These are phyloP conservation scores for Percopsis transmontana DNA, from an alignment of 2,113 vertebrate genomes.

Conservation along the genomic window DNA sequence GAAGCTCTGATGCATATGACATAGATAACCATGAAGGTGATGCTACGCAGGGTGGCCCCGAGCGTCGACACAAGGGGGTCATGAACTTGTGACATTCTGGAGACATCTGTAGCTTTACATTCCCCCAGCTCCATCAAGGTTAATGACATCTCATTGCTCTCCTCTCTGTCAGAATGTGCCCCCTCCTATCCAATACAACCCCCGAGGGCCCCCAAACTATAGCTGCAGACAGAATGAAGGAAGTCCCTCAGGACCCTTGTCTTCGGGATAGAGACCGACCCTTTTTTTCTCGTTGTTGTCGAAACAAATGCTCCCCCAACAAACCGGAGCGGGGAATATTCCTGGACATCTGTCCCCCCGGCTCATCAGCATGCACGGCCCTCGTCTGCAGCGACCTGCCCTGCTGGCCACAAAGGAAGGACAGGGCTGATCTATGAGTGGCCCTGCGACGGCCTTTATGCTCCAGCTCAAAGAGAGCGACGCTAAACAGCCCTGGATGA, in stretches of 20 bases:
- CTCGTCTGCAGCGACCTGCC: conserved; percentile 63
- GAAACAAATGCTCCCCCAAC: conserved; percentile 47
- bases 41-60: conserved; percentile 19
- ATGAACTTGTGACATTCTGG: conserved; percentile 53
- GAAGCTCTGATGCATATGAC: conserved; percentile 4
- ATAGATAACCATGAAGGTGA: conserved; percentile 12
- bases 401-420: conserved; percentile 54
- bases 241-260: conserved; percentile 54
- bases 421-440: conserved; percentile 69
- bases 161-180: conserved; percentile 46
- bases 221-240: conserved; percentile 34
- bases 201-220: not conserved
- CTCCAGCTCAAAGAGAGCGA: conserved; percentile 46
- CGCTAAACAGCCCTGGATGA: conserved; percentile 52
- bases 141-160: conserved; percentile 45
- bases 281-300: conserved; percentile 29
- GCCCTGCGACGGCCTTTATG: conserved; percentile 58
- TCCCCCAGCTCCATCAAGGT: conserved; percentile 39
- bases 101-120: conserved; percentile 62
- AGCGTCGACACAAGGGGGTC: conserved; percentile 42
- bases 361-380: conserved; percentile 73
- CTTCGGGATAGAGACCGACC: conserved; percentile 33
- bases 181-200: conserved; percentile 15
- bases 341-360: conserved; percentile 64
- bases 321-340: conserved; percentile 43